These are phyloP conservation scores for Phragmatobia fuliginosa DNA, from an alignment of 2,888 invertebrate genomes.

Conservation along the genomic window DNA sequence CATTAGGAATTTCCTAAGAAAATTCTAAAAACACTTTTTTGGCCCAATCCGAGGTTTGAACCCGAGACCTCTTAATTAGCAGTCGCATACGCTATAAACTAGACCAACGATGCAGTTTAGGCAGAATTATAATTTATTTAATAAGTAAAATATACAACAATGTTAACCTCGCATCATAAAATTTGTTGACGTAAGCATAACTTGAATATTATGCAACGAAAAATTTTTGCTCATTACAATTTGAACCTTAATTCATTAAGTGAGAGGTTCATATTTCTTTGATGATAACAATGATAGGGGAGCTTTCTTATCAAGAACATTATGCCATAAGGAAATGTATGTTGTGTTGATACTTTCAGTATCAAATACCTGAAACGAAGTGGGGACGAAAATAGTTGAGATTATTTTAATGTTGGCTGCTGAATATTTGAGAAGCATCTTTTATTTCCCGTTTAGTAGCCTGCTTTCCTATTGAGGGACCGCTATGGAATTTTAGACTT, in stretches of 20 bases:
- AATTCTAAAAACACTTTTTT: no score
- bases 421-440: background rate
- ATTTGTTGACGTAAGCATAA: slow-evolving; percentile 38
- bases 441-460: no score
- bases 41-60: no score
- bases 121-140: background rate
- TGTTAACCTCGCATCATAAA: slow-evolving; percentile 26
- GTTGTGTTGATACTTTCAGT: slow-evolving; percentile 18
- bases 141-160: slow-evolving; percentile 21
- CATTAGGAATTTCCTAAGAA: no score
- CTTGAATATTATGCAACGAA: slow-evolving; percentile 31
- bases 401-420: slow-evolving; percentile 15
- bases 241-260: background rate
- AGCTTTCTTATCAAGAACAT: slow-evolving; percentile 7
- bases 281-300: background rate
- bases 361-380: slow-evolving; percentile 18
- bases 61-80: no score
- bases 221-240: slow-evolving; percentile 8
- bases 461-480: no score
- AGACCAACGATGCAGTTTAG: no score
- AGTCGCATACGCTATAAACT: no score
- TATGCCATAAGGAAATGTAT: slow-evolving; percentile 12
- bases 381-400: slow-evolving; percentile 6
- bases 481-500: no score
- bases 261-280: slow-evolving; percentile 7